phyloP scores from a whole-genome alignment of 1,140 invertebrate genomes.

The Arctopsyche grandis region DNA sequence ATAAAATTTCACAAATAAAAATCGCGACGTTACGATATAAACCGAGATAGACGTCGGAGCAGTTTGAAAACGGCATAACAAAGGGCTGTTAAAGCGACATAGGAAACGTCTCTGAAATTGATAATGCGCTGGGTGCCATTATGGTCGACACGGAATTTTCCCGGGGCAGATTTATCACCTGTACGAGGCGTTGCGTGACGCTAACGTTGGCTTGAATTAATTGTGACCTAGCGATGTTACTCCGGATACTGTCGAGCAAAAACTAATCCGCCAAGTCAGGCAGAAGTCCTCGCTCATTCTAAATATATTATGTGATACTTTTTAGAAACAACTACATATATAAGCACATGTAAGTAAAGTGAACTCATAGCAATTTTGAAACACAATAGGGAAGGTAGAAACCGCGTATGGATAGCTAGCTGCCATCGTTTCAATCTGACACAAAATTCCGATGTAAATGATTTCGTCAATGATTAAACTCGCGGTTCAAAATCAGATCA shows the following conservation, averaged over 20 bases:
- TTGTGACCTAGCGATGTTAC: slow-evolving; percentile 3
- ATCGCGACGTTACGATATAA: background rate
- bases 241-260: background rate
- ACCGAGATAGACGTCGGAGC: background rate
- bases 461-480: too few species aligned
- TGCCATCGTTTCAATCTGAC: too few species aligned
- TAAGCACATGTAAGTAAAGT: too few species aligned
- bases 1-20: background rate
- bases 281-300: too few species aligned
- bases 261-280: too few species aligned
- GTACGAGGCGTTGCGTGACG: slow-evolving; percentile 15
- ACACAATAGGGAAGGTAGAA: too few species aligned
- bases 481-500: too few species aligned
- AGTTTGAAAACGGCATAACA: background rate
- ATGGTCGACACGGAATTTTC: slow-evolving; percentile 17
- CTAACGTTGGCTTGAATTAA: slow-evolving; percentile 8
- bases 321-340: too few species aligned
- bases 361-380: too few species aligned
- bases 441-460: too few species aligned
- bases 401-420: too few species aligned
- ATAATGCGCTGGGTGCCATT: slow-evolving; percentile 25
- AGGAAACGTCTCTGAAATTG: slow-evolving; percentile 36
- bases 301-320: too few species aligned
- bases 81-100: slow-evolving; percentile 21
- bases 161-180: slow-evolving; percentile 36